Evolutionary conservation across 2,113 vertebrate genomes (phyloP).

Genomic region (Stegastes partitus): DNA sequence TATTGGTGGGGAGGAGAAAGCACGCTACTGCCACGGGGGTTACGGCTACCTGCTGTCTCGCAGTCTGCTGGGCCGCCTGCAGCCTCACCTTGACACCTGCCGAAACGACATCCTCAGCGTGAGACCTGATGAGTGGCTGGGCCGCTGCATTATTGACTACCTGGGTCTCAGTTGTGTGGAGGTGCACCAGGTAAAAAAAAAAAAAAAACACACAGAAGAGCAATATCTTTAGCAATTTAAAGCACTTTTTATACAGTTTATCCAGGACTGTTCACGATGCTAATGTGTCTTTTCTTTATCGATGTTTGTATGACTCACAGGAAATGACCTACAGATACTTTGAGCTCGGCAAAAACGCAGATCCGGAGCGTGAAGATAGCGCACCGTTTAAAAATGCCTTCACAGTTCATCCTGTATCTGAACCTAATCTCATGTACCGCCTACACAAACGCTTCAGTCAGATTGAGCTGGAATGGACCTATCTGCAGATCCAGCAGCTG

Average conservation of each 20-base stretch:
- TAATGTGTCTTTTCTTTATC: background rate
- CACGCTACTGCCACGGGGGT: constrained; percentile 94
- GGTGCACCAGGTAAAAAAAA: constrained; percentile 89
- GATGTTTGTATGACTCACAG: constrained; percentile 71
- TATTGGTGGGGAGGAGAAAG: constrained; percentile 92
- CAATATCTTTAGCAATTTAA: too few relatives aligned
- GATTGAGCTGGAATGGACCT: constrained; percentile 91
- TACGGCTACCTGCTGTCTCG: constrained; percentile 96
- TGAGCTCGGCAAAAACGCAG: constrained; percentile 92
- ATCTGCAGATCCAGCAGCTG: constrained; percentile 93
- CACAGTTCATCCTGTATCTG: constrained; percentile 92
- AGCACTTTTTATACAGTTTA: too few relatives aligned
- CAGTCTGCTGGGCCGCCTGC: constrained; percentile 90
- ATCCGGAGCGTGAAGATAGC: constrained; percentile 91
- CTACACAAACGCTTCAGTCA: constrained; percentile 94
- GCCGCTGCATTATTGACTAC: constrained; percentile 96
- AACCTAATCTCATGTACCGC: constrained; percentile 93
- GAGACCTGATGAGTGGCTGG: constrained; percentile 96
- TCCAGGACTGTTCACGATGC: background rate
- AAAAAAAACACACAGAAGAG: background rate
- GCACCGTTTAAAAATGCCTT: constrained; percentile 89
- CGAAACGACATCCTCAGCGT: constrained; percentile 96
- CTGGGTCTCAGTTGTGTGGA: constrained; percentile 92
- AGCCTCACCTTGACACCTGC: constrained; percentile 92
- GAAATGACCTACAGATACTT: constrained; percentile 92